A percentile compares a stretch with the other conserved stretches of the same genome.
Conservation (phyloP, 2,888 invertebrate genomes). For the Metopia argyrocephala region DNA sequence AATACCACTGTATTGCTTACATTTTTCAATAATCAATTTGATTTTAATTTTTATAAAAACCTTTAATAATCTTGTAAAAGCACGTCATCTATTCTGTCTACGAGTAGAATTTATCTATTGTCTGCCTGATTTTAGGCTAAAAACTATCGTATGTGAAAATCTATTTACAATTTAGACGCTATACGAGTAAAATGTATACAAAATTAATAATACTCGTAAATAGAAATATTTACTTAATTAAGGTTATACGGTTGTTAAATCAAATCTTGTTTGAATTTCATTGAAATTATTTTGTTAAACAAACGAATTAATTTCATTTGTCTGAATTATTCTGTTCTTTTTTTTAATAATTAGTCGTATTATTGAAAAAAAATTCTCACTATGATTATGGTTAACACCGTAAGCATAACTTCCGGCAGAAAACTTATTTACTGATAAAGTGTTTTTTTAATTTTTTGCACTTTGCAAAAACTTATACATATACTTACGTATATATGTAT, state of each 20-base stretch:
- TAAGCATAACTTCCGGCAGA: slow-evolving; percentile 81
- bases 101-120: neutral
- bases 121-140: neutral
- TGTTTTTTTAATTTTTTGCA: too few relatives aligned
- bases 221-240: too few relatives aligned
- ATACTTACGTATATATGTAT: too few relatives aligned
- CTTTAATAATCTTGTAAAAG: slow-evolving; percentile 15
- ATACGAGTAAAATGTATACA: neutral
- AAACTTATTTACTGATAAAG: too few relatives aligned
- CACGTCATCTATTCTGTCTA: neutral
- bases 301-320: too few relatives aligned
- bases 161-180: slow-evolving; percentile 9
- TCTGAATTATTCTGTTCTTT: too few relatives aligned
- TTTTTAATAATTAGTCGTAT: too few relatives aligned
- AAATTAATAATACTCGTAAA: slow-evolving; percentile 10
- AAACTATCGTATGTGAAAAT: slow-evolving; percentile 35
- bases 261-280: too few relatives aligned
- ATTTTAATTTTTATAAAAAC: neutral
- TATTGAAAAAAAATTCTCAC: slow-evolving; percentile 79
- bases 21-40: neutral
- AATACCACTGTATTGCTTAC: neutral
- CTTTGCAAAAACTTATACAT: too few relatives aligned
- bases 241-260: too few relatives aligned
- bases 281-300: slow-evolving; percentile 2
- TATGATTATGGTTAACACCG: slow-evolving; percentile 75